Conservation (phyloP, 2,888 invertebrate genomes). For the Xestia xanthographa region DNA sequence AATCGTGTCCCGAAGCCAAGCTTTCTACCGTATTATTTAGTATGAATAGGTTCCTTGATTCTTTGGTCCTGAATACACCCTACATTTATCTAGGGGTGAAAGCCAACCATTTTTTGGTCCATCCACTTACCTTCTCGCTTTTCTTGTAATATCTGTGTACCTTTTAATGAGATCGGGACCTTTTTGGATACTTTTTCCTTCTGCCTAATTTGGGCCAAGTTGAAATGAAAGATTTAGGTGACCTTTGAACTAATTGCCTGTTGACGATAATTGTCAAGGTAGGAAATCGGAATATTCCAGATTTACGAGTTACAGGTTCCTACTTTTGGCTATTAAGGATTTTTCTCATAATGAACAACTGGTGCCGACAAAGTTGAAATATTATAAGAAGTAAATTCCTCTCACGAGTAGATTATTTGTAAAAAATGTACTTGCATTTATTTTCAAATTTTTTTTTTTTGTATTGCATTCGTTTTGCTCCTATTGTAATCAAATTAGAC, state of each 20-base stretch:
- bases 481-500: slow-evolving; percentile 65
- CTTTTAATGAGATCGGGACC: slow-evolving; percentile 48
- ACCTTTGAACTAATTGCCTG: slow-evolving; percentile 49
- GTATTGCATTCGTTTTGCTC: slow-evolving; percentile 4
- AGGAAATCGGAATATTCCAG: slow-evolving; percentile 40
- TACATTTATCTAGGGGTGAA: slow-evolving; percentile 54
- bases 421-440: not conserved
- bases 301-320: slow-evolving; percentile 36
- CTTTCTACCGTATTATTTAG: slow-evolving; percentile 39
- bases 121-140: slow-evolving; percentile 49
- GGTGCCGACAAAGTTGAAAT: slow-evolving; percentile 20
- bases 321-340: slow-evolving; percentile 29
- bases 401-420: not conserved
- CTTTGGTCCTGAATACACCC: slow-evolving; percentile 41
- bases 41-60: slow-evolving; percentile 50
- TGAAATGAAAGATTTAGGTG: slow-evolving; percentile 44
- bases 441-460: slow-evolving; percentile 5
- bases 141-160: slow-evolving; percentile 42
- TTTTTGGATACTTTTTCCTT: slow-evolving; percentile 47
- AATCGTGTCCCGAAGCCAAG: slow-evolving; percentile 42
- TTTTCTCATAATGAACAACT: slow-evolving; percentile 49
- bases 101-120: slow-evolving; percentile 46
- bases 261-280: slow-evolving; percentile 45
- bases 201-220: slow-evolving; percentile 45
- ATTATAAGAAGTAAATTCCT: not conserved